Base-by-base conservation (phyloP, 1,140 invertebrate species). In the Atta colombica region DNA sequence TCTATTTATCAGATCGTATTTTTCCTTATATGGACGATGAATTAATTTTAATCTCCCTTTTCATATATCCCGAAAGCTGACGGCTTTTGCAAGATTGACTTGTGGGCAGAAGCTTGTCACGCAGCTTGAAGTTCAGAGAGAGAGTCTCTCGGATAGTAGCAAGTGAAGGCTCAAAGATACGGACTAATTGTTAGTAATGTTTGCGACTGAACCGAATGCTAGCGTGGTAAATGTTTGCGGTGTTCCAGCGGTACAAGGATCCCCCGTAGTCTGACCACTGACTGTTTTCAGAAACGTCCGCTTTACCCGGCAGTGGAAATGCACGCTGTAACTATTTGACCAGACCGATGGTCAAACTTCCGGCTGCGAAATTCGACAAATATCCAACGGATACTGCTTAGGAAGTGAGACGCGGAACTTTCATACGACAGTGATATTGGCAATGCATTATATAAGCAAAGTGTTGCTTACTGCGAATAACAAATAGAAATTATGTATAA, bases 191-290 rank as follows among this genome's bases (percentile, higher is more conserved):
- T 63, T 55, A 87, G 58, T 61, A 69, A 81, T 58, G 77, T 87
- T 82, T 71, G 87, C 75, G 68, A 89, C 74, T 72, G 65, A 74
- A 63, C 78, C 35, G 77, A 90, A 87, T 53, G 58, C 63, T 75
- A 39, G 45, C 71, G 72, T 88, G 85, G 88, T 68, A 89, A 90
- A 90, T 80, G 88, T 90, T 89, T 90, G 89, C 55, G 89, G 88
- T 74, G 53, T 68, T 55, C 77, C 85, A 69, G 68, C 53, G 55
- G 66, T 81, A 78, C 77, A 87, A 78, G 88, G 85, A 87, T 77
- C 88, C 21, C 65, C 55, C 55, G 25, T 53, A 35, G 58, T 55
- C 77, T 63, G 71, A 89, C 88, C 88, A 25, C 77, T 21, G 86
- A 87, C 85, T 78, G 88, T 90, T 90, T 90, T 90, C 89, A 85